phyloP scores from a whole-genome alignment of 2,797 vertebrate genomes.

The Rhynchotus rufescens region DNA sequence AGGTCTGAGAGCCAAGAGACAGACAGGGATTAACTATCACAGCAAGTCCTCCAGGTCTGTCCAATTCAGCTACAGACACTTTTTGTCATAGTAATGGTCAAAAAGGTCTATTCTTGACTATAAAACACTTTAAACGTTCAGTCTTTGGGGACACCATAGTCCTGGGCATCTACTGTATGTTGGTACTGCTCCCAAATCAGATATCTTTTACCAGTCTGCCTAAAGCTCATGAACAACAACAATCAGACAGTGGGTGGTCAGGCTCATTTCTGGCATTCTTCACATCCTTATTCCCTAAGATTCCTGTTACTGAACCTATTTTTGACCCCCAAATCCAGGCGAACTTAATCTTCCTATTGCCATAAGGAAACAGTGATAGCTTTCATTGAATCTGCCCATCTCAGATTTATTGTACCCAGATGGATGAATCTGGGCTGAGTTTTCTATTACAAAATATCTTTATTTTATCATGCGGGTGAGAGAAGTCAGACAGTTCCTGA shows the following conservation, averaged over 20 bases:
- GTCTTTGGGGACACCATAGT: neutral
- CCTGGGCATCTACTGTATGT: accelerated
- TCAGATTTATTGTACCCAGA: conserved; percentile 59
- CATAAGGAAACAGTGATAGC: conserved; percentile 6
- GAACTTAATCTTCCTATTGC: conserved; percentile 15
- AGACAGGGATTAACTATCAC: neutral
- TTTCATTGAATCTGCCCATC: conserved; percentile 41
- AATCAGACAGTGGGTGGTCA: neutral
- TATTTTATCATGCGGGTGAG: conserved; percentile 26
- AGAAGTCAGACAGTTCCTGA: conserved; percentile 16
- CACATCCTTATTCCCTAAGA: neutral
- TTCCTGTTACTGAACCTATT: neutral
- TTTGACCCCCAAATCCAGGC: neutral
- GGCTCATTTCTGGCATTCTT: neutral
- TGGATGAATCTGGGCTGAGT: conserved; percentile 20
- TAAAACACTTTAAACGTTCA: neutral
- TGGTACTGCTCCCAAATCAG: neutral
- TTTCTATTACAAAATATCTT: conserved; percentile 50
- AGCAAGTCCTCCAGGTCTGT: neutral
- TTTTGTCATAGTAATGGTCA: neutral
- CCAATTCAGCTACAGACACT: neutral
- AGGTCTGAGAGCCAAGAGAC: neutral
- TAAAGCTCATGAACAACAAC: neutral
- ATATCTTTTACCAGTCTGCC: neutral
- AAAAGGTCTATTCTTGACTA: neutral